Percentiles rank a stretch among this genome's conserved stretches.
These are phyloP conservation scores for Cosmopolites sordidus DNA, from an alignment of 2,888 invertebrate genomes.

Conservation along the genomic window DNA sequence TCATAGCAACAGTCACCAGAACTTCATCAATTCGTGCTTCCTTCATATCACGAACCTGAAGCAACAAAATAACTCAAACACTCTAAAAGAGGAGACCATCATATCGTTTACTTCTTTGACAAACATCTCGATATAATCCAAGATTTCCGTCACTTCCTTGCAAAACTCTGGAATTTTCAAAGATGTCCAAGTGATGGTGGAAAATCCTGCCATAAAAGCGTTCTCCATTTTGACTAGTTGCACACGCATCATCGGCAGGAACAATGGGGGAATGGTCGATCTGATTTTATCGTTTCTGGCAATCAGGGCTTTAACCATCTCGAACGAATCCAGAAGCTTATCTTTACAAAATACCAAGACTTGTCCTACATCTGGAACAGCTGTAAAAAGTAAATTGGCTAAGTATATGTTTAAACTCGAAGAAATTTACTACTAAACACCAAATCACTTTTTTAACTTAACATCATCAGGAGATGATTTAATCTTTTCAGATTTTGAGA, in stretches of 20 bases:
- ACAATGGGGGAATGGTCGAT: conserved; percentile 61
- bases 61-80: neutral
- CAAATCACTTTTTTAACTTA: no score
- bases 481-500: no score
- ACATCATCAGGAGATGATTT: no score
- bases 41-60: conserved; percentile 63
- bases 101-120: conserved; percentile 62
- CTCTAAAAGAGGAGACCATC: conserved; percentile 1
- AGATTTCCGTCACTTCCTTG: conserved; percentile 52
- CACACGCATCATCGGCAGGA: conserved; percentile 65
- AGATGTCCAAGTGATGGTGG: conserved; percentile 78
- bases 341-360: conserved; percentile 70
- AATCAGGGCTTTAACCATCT: conserved; percentile 59
- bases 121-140: conserved; percentile 63
- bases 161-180: conserved; percentile 65
- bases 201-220: conserved; percentile 70
- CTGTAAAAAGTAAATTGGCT: conserved; percentile 38
- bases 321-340: conserved; percentile 60
- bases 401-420: neutral
- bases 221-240: conserved; percentile 65
- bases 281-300: conserved; percentile 60
- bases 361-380: conserved; percentile 72
- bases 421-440: no score
- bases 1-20: conserved; percentile 59
- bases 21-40: conserved; percentile 68